Evolutionary conservation across 1,140 invertebrate genomes (phyloP).

Genomic region (Saxidomus purpurata): DNA sequence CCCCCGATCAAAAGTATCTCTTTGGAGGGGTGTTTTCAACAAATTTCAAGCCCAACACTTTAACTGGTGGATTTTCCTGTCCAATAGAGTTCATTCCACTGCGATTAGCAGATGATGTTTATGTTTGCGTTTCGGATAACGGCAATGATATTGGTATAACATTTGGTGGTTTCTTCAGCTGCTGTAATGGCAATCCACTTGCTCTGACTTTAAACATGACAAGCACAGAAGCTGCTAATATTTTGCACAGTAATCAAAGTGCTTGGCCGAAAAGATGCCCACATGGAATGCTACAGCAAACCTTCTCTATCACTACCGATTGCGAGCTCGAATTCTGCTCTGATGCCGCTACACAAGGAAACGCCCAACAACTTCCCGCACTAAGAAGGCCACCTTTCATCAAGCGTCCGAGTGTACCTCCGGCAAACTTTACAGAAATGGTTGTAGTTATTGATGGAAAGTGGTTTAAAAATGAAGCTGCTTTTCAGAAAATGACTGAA

Average conservation of each 20-base stretch:
- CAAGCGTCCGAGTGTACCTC: neutral
- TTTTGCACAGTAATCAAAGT: neutral
- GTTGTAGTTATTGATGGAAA: neutral
- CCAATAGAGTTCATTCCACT: neutral
- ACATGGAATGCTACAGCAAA: neutral
- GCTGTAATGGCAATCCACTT: neutral
- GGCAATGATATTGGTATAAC: neutral
- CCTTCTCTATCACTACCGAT: neutral
- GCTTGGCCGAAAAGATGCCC: neutral
- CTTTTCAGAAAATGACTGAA: neutral
- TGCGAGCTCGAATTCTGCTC: slow-evolving; percentile 2
- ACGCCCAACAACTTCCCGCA: neutral
- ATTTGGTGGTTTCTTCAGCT: neutral
- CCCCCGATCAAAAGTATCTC: neutral
- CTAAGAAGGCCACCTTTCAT: neutral
- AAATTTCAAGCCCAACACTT: neutral
- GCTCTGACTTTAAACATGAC: neutral
- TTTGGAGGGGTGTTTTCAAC: neutral
- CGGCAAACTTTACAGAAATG: neutral
- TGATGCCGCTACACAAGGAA: neutral
- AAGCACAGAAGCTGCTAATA: neutral
- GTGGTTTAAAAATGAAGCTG: neutral
- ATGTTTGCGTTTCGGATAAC: neutral
- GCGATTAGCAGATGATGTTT: neutral
- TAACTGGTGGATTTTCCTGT: neutral